These are phyloP conservation scores for Leucopternis melanops DNA, from an alignment of 2,113 vertebrate genomes.

Conservation along the genomic window DNA sequence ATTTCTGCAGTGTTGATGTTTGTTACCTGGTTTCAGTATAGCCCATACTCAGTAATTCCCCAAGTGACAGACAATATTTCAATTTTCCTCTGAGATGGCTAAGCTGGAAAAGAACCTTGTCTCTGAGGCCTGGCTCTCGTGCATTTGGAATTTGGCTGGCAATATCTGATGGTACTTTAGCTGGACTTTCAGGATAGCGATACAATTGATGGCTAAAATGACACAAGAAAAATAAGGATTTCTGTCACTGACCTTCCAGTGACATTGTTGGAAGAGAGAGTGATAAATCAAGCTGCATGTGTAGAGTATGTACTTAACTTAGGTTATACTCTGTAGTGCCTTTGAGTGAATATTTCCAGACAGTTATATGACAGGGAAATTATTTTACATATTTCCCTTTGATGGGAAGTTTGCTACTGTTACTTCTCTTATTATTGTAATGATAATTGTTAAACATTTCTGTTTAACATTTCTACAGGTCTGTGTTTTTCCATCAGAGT, in stretches of 20 bases:
- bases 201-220: constrained; percentile 1
- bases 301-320: not conserved
- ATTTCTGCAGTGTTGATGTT: not conserved
- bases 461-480: not conserved
- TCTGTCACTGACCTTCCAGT: not conserved
- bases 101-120: not conserved
- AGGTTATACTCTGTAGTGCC: not conserved
- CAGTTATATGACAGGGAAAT: not conserved
- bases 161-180: constrained; percentile 11
- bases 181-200: not conserved
- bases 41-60: not conserved
- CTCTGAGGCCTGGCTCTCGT: not conserved
- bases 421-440: not conserved
- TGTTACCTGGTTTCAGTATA: not conserved
- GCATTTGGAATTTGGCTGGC: not conserved
- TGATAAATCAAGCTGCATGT: not conserved
- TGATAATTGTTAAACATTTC: not conserved
- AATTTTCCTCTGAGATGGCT: not conserved
- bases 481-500: not conserved
- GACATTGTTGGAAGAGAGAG: not conserved
- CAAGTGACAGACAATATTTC: not conserved
- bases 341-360: not conserved
- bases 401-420: not conserved
- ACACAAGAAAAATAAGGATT: not conserved
- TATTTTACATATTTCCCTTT: not conserved